These are phyloP conservation scores for Phylloscopus whistleri DNA, from an alignment of 2,113 vertebrate species.

Conservation along the genomic window DNA sequence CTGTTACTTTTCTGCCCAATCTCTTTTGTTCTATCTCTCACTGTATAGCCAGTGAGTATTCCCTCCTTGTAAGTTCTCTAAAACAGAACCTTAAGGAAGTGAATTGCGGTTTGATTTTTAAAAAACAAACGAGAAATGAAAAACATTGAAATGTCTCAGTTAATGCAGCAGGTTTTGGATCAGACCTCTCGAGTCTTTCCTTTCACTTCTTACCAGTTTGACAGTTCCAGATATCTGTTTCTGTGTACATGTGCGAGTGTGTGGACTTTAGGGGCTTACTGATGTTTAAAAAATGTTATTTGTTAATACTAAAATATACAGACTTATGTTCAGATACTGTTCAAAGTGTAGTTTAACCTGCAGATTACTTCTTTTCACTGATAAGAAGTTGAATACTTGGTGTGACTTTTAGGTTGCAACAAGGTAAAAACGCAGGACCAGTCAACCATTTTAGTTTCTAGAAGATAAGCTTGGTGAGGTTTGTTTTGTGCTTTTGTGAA, in stretches of 20 bases:
- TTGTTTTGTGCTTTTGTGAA: background rate
- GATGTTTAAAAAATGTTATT: background rate
- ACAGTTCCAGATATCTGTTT: background rate
- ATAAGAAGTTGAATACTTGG: background rate
- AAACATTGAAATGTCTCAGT: background rate
- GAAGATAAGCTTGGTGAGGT: background rate
- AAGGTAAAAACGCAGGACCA: background rate
- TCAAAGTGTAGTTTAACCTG: background rate
- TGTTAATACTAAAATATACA: background rate
- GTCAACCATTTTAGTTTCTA: background rate
- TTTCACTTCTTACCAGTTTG: background rate
- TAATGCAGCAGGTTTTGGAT: background rate
- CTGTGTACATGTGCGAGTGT: background rate
- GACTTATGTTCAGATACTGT: background rate
- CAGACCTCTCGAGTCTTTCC: background rate
- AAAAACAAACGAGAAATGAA: background rate
- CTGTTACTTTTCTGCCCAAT: background rate
- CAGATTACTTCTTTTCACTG: background rate
- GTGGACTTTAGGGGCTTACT: background rate
- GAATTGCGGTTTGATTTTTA: background rate
- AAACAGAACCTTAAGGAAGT: background rate
- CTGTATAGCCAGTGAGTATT: background rate
- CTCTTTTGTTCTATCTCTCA: background rate
- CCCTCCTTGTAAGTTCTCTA: background rate
- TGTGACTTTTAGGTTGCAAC: background rate